phyloP scores from a whole-genome alignment of 2,797 vertebrate genomes.

The Cossypha heuglini region DNA sequence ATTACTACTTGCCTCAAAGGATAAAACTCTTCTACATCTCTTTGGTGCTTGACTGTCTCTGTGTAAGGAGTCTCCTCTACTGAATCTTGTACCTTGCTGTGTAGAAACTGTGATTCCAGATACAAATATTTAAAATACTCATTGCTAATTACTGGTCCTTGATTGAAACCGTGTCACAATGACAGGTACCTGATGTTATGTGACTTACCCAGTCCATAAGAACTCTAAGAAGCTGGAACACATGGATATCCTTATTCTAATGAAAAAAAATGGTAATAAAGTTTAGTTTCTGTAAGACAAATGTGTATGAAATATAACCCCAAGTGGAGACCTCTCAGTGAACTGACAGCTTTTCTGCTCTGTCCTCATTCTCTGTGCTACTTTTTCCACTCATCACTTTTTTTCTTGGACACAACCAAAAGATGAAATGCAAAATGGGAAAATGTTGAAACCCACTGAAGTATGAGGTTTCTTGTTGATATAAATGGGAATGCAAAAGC shows the following conservation, averaged over 20 bases:
- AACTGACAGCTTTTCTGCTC: neutral
- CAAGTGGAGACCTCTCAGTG: neutral
- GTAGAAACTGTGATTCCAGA: neutral
- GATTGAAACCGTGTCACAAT: neutral
- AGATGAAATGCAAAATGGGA: neutral
- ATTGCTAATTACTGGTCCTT: neutral
- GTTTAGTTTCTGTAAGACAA: neutral
- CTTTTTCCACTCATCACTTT: neutral
- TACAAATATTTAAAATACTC: neutral
- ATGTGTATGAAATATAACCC: neutral
- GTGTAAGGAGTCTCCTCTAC: neutral
- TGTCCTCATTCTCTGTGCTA: rapidly evolving
- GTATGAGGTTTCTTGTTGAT: neutral
- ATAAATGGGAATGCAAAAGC: neutral
- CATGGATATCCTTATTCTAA: neutral
- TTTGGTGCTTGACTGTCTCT: neutral
- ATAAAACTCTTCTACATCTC: neutral
- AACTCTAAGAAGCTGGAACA: neutral
- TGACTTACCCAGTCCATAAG: neutral
- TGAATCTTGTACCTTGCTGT: neutral
- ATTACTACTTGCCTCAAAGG: neutral
- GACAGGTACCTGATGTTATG: neutral
- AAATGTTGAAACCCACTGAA: neutral
- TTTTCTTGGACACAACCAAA: neutral
- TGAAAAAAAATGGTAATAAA: neutral